These are phyloP conservation scores for Neoascia interrupta DNA, from an alignment of 2,888 invertebrate genomes.

Conservation along the genomic window DNA sequence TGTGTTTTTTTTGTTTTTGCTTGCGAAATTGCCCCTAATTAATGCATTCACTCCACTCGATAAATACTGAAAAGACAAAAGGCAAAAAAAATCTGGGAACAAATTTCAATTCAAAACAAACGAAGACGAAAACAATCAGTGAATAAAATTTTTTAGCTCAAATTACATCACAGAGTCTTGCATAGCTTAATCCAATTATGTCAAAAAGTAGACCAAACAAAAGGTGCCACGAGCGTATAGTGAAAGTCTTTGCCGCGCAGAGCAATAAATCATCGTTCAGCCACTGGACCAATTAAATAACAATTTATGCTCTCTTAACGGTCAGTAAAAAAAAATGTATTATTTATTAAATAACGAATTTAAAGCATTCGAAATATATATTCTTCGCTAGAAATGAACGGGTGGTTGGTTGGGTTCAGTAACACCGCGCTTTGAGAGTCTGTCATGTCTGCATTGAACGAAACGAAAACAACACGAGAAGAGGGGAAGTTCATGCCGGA, in stretches of 20 bases:
- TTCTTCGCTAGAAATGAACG: too few species aligned
- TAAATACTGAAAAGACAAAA: not conserved
- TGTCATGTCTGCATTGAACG: constrained; percentile 38
- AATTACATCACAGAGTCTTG: constrained; percentile 16
- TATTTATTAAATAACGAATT: too few species aligned
- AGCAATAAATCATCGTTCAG: constrained; percentile 11
- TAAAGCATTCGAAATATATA: too few species aligned
- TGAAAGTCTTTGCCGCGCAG: constrained; percentile 29
- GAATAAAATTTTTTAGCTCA: constrained; percentile 8
- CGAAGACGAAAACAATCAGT: not conserved
- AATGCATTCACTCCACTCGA: too few species aligned
- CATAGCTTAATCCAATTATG: constrained; percentile 39
- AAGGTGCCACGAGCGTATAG: constrained; percentile 36
- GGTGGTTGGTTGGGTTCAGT: constrained; percentile 48
- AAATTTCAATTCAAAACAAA: not conserved
- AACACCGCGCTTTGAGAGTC: constrained; percentile 24
- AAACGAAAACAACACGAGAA: constrained; percentile 44
- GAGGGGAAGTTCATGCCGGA: constrained; percentile 60
- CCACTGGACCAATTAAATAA: constrained; percentile 28
- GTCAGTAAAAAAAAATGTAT: constrained; percentile 16
- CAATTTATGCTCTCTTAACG: constrained; percentile 11
- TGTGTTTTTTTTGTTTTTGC: not conserved
- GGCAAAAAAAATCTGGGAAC: not conserved
- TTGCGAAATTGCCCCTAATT: not conserved
- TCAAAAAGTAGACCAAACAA: constrained; percentile 34